Evolutionary conservation across 2,888 invertebrate species (phyloP), one percentile per base, ranked within the genome.

Genomic region (Drosophila helvetica): DNA sequence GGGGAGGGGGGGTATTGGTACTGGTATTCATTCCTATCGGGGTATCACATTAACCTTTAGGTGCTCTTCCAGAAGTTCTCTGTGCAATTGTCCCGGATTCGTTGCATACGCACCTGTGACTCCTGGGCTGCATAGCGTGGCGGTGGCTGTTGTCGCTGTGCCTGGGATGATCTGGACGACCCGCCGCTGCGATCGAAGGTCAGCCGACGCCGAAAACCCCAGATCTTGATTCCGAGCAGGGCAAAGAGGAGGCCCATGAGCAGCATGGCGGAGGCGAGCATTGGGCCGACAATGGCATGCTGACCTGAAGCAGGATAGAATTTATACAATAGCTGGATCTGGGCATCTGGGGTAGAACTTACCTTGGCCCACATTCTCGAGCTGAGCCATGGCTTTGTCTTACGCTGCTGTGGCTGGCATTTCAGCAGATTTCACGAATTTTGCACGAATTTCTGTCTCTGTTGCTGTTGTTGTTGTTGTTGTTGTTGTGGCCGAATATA

Each of bases 131-230:
- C 82, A 78, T 82, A 82, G 67, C 84, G 82, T 80, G 82, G 86
- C 67, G 86, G 30, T 54, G 45, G 25, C 54, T 65, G 75, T 22
- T 55, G 53, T 15, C 59, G 51, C 46, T 68, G 75, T 53, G 30
- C 9, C 33, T 17, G 15, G 17, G 19, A 43, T 38, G 38, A 45
- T 42, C 55, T 54, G 12, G 38, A n/a, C 38, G 53, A 17, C 7
- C 46, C 18, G 51, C 55, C 46, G 53, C 51, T 25, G 42, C 57
- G 73, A 47, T 90, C 87, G 57, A 91, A 91, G 50, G 78, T 86
- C 19, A 92, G 80, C 12, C 92, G 91, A 27, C 93, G 93, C 52
- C 92, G 92, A 81, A 93, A 93, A 90, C 93, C 93, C 86, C 92
- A 93, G 17, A 93, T 84, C 76, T 93, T 93, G 19, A 93, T 92